Evolutionary conservation across 2,113 vertebrate species (phyloP).

Genomic region (Tringa solitaria): DNA sequence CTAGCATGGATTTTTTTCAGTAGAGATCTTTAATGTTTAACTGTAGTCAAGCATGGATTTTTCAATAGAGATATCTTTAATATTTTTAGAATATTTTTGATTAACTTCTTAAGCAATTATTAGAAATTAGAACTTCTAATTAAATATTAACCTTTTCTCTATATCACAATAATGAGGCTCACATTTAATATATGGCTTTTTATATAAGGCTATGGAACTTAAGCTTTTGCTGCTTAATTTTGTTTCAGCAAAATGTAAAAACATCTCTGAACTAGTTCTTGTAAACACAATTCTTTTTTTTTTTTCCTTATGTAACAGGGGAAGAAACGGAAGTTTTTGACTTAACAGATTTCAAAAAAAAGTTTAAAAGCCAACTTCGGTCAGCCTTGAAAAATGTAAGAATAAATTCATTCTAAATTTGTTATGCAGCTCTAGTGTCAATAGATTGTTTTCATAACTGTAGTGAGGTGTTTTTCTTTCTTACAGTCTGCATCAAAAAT

Average conservation of each 20-base stretch:
- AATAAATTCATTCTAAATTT: neutral
- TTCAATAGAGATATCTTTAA: neutral
- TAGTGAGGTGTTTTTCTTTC: neutral
- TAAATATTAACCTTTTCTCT: neutral
- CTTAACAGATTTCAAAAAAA: slow-evolving; percentile 66
- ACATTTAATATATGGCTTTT: neutral
- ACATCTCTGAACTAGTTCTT: neutral
- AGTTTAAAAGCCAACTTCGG: slow-evolving; percentile 68
- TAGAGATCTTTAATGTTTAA: neutral
- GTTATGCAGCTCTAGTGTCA: neutral
- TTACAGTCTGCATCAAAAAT: neutral
- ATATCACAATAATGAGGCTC: neutral
- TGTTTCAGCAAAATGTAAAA: neutral
- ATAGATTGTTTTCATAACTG: neutral
- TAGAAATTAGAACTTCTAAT: neutral
- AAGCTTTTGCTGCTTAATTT: neutral
- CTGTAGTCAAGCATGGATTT: neutral
- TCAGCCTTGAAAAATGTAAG: slow-evolving; percentile 80
- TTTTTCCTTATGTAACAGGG: slow-evolving; percentile 52
- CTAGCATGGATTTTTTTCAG: neutral
- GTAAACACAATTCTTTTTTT: neutral
- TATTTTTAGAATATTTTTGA: neutral
- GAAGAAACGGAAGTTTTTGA: slow-evolving; percentile 67
- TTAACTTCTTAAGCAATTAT: neutral
- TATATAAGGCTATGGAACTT: neutral